Conservation (phyloP, 2,113 vertebrate genomes). For the Malurus melanocephalus region DNA sequence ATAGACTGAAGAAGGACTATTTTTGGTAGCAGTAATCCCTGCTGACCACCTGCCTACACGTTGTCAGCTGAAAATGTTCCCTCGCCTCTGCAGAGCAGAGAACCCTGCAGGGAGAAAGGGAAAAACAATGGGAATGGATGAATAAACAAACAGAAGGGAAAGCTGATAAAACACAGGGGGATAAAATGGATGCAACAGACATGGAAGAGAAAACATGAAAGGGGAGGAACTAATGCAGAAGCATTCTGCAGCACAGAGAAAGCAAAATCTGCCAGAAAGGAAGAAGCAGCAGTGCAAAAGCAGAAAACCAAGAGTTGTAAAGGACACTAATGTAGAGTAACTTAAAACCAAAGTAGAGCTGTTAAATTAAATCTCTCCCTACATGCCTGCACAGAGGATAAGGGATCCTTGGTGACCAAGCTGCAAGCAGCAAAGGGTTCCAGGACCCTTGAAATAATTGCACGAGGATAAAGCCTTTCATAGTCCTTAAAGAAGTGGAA, state of each 20-base stretch:
- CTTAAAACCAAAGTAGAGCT: background rate
- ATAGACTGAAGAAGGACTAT: background rate
- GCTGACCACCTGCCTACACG: background rate
- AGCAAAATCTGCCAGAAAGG: background rate
- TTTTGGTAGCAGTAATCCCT: background rate
- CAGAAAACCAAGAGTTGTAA: background rate
- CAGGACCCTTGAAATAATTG: background rate
- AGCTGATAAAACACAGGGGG: background rate
- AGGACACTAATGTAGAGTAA: background rate
- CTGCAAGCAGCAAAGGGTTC: background rate
- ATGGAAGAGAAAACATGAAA: background rate
- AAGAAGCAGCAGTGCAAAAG: background rate
- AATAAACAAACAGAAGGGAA: background rate
- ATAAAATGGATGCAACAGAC: background rate
- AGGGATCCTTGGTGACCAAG: background rate
- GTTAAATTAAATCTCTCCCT: background rate
- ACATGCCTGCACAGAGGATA: background rate
- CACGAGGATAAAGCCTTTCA: background rate
- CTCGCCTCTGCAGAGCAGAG: background rate
- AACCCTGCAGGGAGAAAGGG: background rate
- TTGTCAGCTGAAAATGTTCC: background rate
- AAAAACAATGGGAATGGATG: background rate
- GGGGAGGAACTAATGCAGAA: background rate
- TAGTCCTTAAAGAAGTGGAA: background rate
- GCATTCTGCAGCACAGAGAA: background rate